These are phyloP conservation scores for Papilio demoleus DNA, from an alignment of 2,888 invertebrate species.

Conservation along the genomic window DNA sequence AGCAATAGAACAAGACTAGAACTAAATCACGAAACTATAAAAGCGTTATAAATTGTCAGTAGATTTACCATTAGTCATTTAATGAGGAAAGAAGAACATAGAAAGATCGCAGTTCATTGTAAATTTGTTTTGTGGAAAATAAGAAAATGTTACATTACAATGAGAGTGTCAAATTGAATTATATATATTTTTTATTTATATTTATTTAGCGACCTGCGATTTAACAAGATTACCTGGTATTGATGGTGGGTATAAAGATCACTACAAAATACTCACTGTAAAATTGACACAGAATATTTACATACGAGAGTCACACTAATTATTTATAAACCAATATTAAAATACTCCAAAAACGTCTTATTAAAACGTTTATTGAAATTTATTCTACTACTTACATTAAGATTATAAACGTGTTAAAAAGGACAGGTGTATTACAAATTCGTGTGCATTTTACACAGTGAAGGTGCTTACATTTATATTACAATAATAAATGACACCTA, in stretches of 20 bases:
- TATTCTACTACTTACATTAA: not conserved
- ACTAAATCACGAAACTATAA: not conserved
- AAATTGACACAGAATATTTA: not conserved
- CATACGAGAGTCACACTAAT: not conserved
- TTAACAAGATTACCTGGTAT: not conserved
- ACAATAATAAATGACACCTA: constrained; percentile 78
- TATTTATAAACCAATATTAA: not conserved
- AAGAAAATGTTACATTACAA: not conserved
- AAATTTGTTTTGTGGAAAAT: not conserved
- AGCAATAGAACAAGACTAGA: not conserved
- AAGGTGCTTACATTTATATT: constrained; percentile 22
- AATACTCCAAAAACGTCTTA: not conserved
- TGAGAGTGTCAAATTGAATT: not conserved
- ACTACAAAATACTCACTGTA: not conserved
- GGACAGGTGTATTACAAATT: constrained; percentile 14
- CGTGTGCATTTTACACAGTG: constrained; percentile 35
- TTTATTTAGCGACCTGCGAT: not conserved
- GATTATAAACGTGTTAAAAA: not conserved
- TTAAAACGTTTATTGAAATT: not conserved
- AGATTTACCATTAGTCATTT: not conserved
- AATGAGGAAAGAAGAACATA: not conserved
- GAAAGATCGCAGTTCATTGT: not conserved
- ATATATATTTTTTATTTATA: not conserved
- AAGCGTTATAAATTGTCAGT: not conserved
- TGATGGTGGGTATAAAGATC: not conserved